Evolutionary conservation across 2,113 vertebrate species (phyloP), one percentile per base, ranked within the genome.

Genomic region (Albula goreensis): DNA sequence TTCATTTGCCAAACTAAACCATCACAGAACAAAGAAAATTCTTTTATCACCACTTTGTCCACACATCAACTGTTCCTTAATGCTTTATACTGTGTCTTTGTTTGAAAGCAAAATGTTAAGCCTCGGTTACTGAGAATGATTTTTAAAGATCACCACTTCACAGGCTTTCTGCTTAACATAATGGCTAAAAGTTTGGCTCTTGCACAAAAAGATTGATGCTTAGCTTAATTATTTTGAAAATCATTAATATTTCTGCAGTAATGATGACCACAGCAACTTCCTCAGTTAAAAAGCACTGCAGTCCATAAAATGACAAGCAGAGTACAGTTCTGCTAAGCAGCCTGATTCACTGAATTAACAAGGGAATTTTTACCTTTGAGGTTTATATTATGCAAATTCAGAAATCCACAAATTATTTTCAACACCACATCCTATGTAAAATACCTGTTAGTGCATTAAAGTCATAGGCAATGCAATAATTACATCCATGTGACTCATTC

Each of bases 1-100:
- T 74, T 74, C n/a, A 74, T 74, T 74, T 10, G 70, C 70, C n/a
- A 22, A 31, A 22, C 1, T n/a, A 22, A 74, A 74, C 70, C 22
- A 74, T 74, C 31, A 74, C 70, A 74, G 70, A 74, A 74, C 70
- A 74, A 74, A 74, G 70, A 74, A 9, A 2, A 31, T n/a, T 74
- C n/a, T 74, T 25, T 74, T 74, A n/a, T 74, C 22, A 74, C 70
- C 70, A 74, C 70, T 74, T 74, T 74, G n/a, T 74, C 70, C 70
- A 74, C n/a, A 31, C 10, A 74, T 22, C 22, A 74, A 74, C n/a
- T 74, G 70, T 74, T 31, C 22, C 25, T 74, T n/a, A 74, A 7
- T 74, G 31, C 7, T 7, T 5, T 8, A 74, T 2, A 74, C 22
- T 31, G 5, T 31, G 70, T 22, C 70, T 74, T 74, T 74, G 70